phyloP scores from a whole-genome alignment of 2,888 invertebrate species.

The Noctuana brunneofusca region DNA sequence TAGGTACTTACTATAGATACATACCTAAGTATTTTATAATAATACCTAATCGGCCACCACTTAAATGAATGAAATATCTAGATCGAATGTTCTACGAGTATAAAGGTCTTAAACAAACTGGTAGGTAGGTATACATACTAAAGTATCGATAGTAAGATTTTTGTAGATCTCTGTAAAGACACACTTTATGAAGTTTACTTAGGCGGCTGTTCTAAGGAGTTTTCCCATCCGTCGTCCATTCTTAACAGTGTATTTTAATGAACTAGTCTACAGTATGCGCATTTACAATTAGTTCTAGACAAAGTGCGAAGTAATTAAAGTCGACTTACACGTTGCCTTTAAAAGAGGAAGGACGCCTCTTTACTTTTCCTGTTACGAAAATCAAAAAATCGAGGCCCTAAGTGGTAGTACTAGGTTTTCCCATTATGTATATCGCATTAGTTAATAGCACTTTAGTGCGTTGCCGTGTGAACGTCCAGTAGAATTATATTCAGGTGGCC shows the following conservation, averaged over 20 bases:
- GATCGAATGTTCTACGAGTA: no score
- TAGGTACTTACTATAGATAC: no score
- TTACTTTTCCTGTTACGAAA: constrained; percentile 30
- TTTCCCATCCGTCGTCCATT: constrained; percentile 38
- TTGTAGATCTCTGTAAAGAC: background rate
- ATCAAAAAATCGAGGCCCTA: constrained; percentile 44
- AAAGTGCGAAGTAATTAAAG: constrained; percentile 39
- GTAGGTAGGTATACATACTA: no score
- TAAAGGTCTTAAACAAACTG: no score
- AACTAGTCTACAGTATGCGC: constrained; percentile 41
- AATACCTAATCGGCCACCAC: no score
- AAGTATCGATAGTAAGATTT: background rate
- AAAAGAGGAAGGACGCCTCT: constrained; percentile 26
- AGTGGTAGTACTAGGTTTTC: constrained; percentile 62
- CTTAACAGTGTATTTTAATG: constrained; percentile 38
- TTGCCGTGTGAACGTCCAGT: constrained; percentile 70
- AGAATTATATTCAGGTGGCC: constrained; percentile 61
- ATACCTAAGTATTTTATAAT: no score
- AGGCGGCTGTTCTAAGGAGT: constrained; percentile 32
- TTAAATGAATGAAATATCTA: no score
- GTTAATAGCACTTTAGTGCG: constrained; percentile 54
- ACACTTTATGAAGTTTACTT: constrained; percentile 21
- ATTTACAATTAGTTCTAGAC: constrained; percentile 42
- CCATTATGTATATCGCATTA: constrained; percentile 64
- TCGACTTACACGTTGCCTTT: constrained; percentile 28